Base-by-base conservation (phyloP, 2,888 invertebrate species). In the Halocaridina rubra region DNA sequence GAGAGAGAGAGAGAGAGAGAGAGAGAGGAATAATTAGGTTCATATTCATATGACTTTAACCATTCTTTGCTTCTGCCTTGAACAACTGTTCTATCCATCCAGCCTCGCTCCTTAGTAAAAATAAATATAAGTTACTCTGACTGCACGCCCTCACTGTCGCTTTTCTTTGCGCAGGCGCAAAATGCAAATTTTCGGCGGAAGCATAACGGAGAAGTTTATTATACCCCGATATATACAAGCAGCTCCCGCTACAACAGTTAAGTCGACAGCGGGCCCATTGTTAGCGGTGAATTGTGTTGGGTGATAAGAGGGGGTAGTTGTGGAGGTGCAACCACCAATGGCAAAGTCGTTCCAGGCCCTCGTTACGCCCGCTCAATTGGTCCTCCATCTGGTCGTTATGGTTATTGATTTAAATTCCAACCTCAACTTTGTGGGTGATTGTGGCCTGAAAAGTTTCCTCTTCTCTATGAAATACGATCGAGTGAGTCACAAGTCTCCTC, bases 181-280 rank as follows among this genome's bases (percentile, higher is more conserved):
- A n/a, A 80, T 80, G 80, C 80, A 80, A 80, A 80, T 80, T 80
- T 80, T 72, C 80, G 57, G 59, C 24, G 72, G 72, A 71, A 80
- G 74, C 80, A 80, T 80, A 80, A 80, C 71, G 80, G 59, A 22
- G n/a, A 80, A 80, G 80, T 80, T 80, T 80, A 80, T 80, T 72
- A 74, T 72, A 27, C 53, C n/a, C 32, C 80, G 61, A 72, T 80
- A 72, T 80, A 80, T 72, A 80, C 71, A 57, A 69, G 5, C 59
- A 2, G 19, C 30, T 29, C 75, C 16, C 57, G 74, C 74, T 74
- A 80, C 80, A 80, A 80, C 80, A 72, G 80, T 80, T 80, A n/a
- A 80, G 72, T 72, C 32, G 80, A 29, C 29, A 27, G 80, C n/a
- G n/a, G n/a, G n/a, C n/a, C 80, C 61, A 80, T 80, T 80, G 80